Conservation (phyloP, 2,888 invertebrate species). For the Apoderus coryli region DNA sequence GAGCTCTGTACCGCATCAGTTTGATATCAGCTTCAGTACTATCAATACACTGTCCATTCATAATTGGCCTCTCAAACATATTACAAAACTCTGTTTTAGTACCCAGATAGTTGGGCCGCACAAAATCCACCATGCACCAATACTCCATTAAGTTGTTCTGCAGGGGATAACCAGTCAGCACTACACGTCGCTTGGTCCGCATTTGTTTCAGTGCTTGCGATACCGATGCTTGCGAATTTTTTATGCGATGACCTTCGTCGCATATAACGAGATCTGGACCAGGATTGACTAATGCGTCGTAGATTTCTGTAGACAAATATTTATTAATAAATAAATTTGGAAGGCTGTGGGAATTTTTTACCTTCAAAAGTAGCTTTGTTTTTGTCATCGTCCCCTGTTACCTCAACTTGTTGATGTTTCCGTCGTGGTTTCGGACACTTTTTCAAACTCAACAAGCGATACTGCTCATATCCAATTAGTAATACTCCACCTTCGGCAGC, state of each 20-base stretch:
- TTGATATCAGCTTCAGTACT: constrained; percentile 88
- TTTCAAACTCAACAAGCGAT: constrained; percentile 74
- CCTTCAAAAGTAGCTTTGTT: constrained; percentile 65
- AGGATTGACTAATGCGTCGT: constrained; percentile 71
- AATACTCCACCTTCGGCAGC: constrained; percentile 78
- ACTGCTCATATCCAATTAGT: constrained; percentile 94
- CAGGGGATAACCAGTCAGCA: constrained; percentile 93
- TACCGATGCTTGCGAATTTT: constrained; percentile 94
- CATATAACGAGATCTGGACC: constrained; percentile 92
- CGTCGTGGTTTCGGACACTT: constrained; percentile 50
- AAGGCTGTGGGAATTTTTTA: constrained; percentile 24
- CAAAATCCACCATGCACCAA: constrained; percentile 99
- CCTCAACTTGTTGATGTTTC: constrained; percentile 36
- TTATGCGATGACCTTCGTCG: constrained; percentile 95
- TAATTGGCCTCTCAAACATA: constrained; percentile 97
- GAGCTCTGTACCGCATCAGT: constrained; percentile 87
- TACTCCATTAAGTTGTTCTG: constrained; percentile 95
- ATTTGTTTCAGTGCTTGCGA: constrained; percentile 91
- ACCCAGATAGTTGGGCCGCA: constrained; percentile 92
- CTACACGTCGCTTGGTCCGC: constrained; percentile 83
- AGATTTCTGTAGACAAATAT: constrained; percentile 71
- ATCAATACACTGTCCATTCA: constrained; percentile 96
- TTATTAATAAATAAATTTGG: too few species aligned
- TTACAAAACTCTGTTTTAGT: constrained; percentile 94
- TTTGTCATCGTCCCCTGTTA: constrained; percentile 40